These are phyloP conservation scores for Pteropus alecto DNA, from an alignment of 2,113 vertebrate genomes.

Conservation along the genomic window DNA sequence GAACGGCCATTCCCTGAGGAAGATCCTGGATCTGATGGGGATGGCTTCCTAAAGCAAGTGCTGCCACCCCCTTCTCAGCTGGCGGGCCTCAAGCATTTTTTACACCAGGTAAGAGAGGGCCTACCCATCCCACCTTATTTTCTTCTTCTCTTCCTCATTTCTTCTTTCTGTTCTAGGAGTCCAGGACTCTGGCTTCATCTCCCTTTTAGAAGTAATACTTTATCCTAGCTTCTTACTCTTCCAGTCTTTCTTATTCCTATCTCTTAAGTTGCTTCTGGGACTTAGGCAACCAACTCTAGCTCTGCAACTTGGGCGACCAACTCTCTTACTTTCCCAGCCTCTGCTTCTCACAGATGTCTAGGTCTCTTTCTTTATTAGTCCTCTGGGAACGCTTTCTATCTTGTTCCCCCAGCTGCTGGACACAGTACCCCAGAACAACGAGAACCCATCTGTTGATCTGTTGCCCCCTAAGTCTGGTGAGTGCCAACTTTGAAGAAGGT, in stretches of 20 bases:
- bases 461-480: slow-evolving; percentile 67
- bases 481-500: neutral
- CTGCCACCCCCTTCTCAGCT: slow-evolving; percentile 55
- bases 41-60: slow-evolving; percentile 21
- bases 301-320: neutral
- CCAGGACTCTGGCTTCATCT: neutral
- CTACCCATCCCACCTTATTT: neutral
- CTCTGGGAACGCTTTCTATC: neutral
- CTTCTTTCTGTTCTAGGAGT: neutral
- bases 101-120: slow-evolving; percentile 64
- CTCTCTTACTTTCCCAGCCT: neutral
- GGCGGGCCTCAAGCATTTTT: slow-evolving; percentile 75
- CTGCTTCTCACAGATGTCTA: neutral
- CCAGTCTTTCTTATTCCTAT: neutral
- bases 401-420: slow-evolving; percentile 64
- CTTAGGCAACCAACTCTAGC: neutral
- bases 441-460: slow-evolving; percentile 33
- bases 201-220: neutral
- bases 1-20: slow-evolving; percentile 77
- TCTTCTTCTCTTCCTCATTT: neutral
- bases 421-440: slow-evolving; percentile 56
- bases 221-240: neutral
- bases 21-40: neutral
- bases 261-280: neutral
- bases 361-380: neutral